Evolutionary conservation across 2,888 invertebrate genomes (phyloP).

Genomic region (Atherix ibis): DNA sequence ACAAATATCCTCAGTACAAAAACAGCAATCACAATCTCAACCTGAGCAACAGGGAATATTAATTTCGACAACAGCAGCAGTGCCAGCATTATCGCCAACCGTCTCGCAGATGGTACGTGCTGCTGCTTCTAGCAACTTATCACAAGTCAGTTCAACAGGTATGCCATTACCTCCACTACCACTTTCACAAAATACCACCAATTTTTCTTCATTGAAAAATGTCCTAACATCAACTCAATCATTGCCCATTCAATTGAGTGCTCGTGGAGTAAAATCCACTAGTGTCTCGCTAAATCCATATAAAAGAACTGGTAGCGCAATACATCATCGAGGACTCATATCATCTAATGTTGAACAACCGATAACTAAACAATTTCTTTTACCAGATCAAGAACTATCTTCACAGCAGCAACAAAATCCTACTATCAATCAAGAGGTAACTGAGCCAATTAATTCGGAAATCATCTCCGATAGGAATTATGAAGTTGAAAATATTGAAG

Average conservation of each 20-base stretch:
- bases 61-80: too few relatives aligned
- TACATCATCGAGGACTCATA: constrained; percentile 31
- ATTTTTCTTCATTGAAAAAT: too few relatives aligned
- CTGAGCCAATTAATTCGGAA: constrained; percentile 50
- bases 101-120: too few relatives aligned
- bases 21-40: too few relatives aligned
- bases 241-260: too few relatives aligned
- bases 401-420: constrained; percentile 29
- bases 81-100: too few relatives aligned
- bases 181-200: neutral
- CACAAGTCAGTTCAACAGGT: too few relatives aligned
- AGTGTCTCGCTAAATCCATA: constrained; percentile 22
- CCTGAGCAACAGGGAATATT: neutral
- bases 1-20: too few relatives aligned
- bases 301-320: constrained; percentile 22
- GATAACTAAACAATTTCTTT: constrained; percentile 13
- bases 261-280: too few relatives aligned
- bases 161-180: constrained; percentile 7
- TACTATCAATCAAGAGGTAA: constrained; percentile 44
- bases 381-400: constrained; percentile 22
- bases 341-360: constrained; percentile 28
- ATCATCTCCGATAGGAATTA: constrained; percentile 36
- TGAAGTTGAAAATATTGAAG: constrained; percentile 34
- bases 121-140: too few relatives aligned
- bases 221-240: too few relatives aligned